Base-by-base conservation (phyloP, 2,113 vertebrate species). In the Prunella himalayana region DNA sequence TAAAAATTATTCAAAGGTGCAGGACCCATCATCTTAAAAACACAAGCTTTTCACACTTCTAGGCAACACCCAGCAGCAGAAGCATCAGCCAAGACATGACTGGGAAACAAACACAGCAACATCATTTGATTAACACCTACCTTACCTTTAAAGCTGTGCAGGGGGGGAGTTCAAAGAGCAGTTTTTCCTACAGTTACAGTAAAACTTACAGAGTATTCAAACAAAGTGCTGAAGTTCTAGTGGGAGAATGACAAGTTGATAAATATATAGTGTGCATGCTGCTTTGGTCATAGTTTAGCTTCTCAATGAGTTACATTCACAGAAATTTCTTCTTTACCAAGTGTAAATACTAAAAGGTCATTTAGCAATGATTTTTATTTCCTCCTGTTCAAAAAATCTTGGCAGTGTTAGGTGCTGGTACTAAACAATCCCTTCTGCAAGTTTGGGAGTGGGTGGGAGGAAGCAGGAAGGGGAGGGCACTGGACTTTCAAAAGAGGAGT, bases 261-360 rank as follows among this genome's bases (percentile, higher is more conserved):
- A 86, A 75, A 77, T 13, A 42, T 0, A 41, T 1, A 37, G 20
- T 3, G 12, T 28, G 18, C 28, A 10, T 0, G 6, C 19, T 71
- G 24, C 35, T 82, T 76, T 11, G 82, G 69, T 47, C 81, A 78
- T 1, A 35, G 23, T 15, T n/a, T 24, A 57, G n/a, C 66, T 84
- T 70, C 69, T 92, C 83, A 91, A 5, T 1, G 13, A 81, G 37
- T 42, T 66, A 53, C 12, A 11, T 19, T 45, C 60, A 72, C 1
- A 0, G 3, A 28, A 49, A 15, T 50, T 13, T 27, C 51, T 37
- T 59, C 50, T 56, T 56, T 61, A 76, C 31, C 30, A 31, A 20
- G 27, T 6, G 14, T 27, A 57, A 92, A 95, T 47, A 75, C 23
- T 60, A 35, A 9, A 33, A 96, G 79, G 35, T 11, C 2, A 61